Evolutionary conservation across 2,888 invertebrate genomes (phyloP).

Genomic region (Drosophila mulleri): DNA sequence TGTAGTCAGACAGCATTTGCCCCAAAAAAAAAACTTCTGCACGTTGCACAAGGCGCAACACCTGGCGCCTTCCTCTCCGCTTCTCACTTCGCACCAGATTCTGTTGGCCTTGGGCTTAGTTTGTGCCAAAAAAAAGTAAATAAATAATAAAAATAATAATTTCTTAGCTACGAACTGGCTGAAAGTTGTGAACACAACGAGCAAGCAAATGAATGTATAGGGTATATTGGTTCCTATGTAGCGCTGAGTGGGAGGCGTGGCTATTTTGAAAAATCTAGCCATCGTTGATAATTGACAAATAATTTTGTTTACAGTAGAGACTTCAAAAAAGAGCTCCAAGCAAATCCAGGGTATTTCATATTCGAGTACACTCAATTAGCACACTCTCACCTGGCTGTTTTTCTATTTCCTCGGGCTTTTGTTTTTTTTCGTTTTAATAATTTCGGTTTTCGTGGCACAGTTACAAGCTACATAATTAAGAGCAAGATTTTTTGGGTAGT

Average conservation of each 20-base stretch:
- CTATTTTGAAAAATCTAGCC: too few relatives aligned
- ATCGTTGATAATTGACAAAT: too few relatives aligned
- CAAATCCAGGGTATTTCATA: neutral
- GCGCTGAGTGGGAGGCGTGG: neutral
- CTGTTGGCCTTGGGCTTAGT: slow-evolving; percentile 31
- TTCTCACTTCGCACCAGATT: slow-evolving; percentile 2
- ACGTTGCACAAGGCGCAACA: slow-evolving; percentile 25
- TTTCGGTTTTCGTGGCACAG: slow-evolving; percentile 19
- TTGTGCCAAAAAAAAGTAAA: slow-evolving; percentile 2
- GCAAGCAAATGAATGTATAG: neutral
- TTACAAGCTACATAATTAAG: slow-evolving; percentile 71
- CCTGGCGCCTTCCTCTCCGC: neutral
- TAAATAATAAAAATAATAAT: slow-evolving; percentile 4
- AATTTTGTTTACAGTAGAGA: too few relatives aligned
- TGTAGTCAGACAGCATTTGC: slow-evolving; percentile 27
- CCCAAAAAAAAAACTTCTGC: slow-evolving; percentile 3
- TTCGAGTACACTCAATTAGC: neutral
- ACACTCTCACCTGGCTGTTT: neutral
- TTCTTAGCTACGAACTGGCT: slow-evolving; percentile 24
- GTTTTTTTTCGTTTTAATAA: neutral
- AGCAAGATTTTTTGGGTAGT: slow-evolving; percentile 37
- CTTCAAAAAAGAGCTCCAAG: neutral
- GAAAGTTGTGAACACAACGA: neutral
- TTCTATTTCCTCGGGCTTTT: neutral
- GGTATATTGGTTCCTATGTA: neutral